Evolutionary conservation across 2,888 invertebrate genomes (phyloP), one percentile per base, ranked within the genome.

Genomic region (Parnassius apollo): DNA sequence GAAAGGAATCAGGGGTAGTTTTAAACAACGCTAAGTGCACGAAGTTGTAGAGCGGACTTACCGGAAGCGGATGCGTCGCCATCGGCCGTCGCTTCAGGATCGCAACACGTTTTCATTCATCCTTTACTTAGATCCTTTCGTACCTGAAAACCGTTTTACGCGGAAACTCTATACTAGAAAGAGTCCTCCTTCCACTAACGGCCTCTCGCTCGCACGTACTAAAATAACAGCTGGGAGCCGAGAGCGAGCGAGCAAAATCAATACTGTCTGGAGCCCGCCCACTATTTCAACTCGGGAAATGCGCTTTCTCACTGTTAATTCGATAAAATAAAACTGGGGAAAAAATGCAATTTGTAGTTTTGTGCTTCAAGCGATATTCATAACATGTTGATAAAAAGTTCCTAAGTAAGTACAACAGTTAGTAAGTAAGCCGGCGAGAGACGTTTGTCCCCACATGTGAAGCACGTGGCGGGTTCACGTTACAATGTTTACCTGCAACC

Each of bases 51-150:
- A 82, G 86, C 88, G 85, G 92, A 90, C 85, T 90, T 92, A 77
- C 88, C 91, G 83, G 93, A 93, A 83, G 85, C 91, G 80, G 88
- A 82, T 77, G 86, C 88, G 84, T 86, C 91, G 85, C 90, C 91
- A 81, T 87, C 92, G 77, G 85, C 87, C 84, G 88, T 88, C 80
- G 92, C 86, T 85, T 89, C 91, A 78, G 88, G 85, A 84, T 91
- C 91, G 89, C 90, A 89, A 77, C 92, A 91, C 82, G 89, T 83
- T 85, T 93, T 88, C 91, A 91, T 91, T 91, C 91, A 91, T 91
- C 87, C 89, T 83, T 71, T 75, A 81, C 80, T 80, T 91, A 88
- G 80, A 84, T 74, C 85, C 77, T 87, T 88, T 77, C 73, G 76
- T 69, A 71, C 69, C 78, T 73, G 70, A 69, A 62, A 70, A 66